Evolutionary conservation across 53 echinoderm and acorn worm genomes (phyloP), one percentile per base, ranked within the genome.

Genomic region (Echinarachnius parma): DNA sequence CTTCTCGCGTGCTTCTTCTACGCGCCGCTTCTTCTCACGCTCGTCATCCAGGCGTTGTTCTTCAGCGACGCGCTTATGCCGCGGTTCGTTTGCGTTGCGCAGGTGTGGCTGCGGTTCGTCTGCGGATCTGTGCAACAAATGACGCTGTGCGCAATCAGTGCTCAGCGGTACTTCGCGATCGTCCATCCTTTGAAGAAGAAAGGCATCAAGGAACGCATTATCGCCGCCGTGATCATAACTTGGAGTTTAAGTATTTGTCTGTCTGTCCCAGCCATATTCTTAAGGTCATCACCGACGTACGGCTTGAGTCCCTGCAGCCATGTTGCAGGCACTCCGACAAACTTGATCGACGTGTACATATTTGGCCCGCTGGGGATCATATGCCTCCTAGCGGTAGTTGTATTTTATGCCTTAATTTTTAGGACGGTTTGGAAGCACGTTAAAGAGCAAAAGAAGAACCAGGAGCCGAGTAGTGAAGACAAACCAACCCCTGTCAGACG

Each of bases 111-210:
- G 37, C 79, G 89, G 61, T 79, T 88, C 27, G 52, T 75, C 11
- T 81, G 88, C 68, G 64, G 80, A 60, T 75, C 82, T 13, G 85
- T 88, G 22, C 88, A 92, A 58, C 78, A 84, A 31, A 62, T 88
- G 42, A 85, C 92, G 32, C 48, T 92, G 33, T 89, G 85, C 1
- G 33, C 88, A 5, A 87, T 92, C 20, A 85, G 92, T 21, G 31
- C 81, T 31, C 89, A 92, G 59, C 85, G 92, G n/a, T 85, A 85
- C 55, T 78, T 81, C 14, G 92, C 92, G 1, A 92, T 92, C 1
- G 85, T 77, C 4, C 92, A 76, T 42, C 92, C 92, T 8, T 82
- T 92, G 50, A 85, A 92, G 69, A 83, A 65, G 32, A 88, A 88
- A 76, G 74, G 82, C 37, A 89, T 82, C 24, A 78, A 76, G 44